A percentile compares a stretch with the other conserved stretches of the same genome.
Evolutionary conservation across 2,113 vertebrate species (phyloP).

Genomic region (Polyodon spathula): DNA sequence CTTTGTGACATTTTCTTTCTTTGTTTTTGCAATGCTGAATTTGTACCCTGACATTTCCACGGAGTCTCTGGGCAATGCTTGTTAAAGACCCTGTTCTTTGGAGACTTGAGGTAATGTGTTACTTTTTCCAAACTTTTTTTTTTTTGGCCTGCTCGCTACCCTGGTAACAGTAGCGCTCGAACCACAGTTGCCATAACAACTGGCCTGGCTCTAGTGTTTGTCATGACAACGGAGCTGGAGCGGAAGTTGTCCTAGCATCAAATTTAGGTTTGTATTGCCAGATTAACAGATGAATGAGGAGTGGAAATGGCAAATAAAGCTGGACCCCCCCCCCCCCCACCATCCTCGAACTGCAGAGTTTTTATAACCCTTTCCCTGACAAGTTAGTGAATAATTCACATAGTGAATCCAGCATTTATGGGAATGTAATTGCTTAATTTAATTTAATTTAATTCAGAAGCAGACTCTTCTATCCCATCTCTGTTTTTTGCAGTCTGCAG

Average conservation of each 20-base stretch:
- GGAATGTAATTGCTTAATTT: no score
- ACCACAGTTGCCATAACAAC: slow-evolving; percentile 26
- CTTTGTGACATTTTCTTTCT: slow-evolving; percentile 6
- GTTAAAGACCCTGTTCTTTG: no score
- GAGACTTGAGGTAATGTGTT: no score
- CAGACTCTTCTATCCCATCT: background rate
- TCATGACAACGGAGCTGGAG: slow-evolving; percentile 23
- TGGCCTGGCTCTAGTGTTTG: slow-evolving; percentile 24
- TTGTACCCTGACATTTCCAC: background rate
- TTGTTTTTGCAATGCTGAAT: slow-evolving; percentile 13
- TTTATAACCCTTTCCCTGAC: no score
- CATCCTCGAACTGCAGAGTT: no score
- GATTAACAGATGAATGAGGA: slow-evolving; percentile 33
- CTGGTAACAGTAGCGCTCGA: slow-evolving; percentile 31
- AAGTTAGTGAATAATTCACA: no score
- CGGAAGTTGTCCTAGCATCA: slow-evolving; percentile 27
- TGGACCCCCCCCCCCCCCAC: background rate
- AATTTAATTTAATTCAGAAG: no score
- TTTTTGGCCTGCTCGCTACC: slow-evolving; percentile 32
- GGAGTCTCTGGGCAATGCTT: no score
- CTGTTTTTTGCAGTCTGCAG: background rate
- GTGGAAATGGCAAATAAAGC: slow-evolving; percentile 15
- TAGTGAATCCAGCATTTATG: no score
- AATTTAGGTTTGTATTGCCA: slow-evolving; percentile 47
- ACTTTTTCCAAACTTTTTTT: slow-evolving; percentile 12